These are phyloP conservation scores for Plagodis dolabraria DNA, from an alignment of 2,888 invertebrate genomes.

Conservation along the genomic window DNA sequence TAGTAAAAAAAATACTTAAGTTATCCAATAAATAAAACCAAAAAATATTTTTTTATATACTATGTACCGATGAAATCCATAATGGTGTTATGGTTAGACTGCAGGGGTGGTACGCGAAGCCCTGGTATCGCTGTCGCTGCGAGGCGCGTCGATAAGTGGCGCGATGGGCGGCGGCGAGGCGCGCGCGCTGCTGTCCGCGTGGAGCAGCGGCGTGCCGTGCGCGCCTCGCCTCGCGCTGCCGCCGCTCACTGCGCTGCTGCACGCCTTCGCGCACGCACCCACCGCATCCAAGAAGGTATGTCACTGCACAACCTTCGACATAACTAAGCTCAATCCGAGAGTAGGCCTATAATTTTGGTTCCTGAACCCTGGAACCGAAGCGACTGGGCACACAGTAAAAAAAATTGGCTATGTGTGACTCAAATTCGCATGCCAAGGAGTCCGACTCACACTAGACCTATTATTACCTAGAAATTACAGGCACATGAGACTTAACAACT, in stretches of 20 bases:
- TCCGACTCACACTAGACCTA: too few species aligned
- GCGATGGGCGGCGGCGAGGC: conserved; percentile 40
- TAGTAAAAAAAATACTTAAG: too few species aligned
- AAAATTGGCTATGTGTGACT: too few species aligned
- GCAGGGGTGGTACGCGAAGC: conserved; percentile 85
- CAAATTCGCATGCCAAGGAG: too few species aligned
- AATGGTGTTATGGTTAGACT: conserved; percentile 64
- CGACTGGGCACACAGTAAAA: too few species aligned
- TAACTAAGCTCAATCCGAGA: too few species aligned
- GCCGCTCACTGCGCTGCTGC: conserved; percentile 70
- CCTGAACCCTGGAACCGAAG: too few species aligned
- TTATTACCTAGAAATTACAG: too few species aligned
- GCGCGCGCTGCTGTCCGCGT: conserved; percentile 64
- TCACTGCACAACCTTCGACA: neutral
- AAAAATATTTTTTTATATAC: too few species aligned
- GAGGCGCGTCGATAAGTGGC: conserved; percentile 39
- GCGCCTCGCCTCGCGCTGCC: conserved; percentile 66
- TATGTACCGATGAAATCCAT: neutral
- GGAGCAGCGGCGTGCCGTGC: conserved; percentile 57
- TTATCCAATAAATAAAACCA: too few species aligned
- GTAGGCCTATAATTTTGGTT: too few species aligned
- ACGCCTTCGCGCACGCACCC: conserved; percentile 69
- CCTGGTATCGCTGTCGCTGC: conserved; percentile 61
- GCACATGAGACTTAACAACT: too few species aligned
- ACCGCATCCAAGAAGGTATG: conserved; percentile 72